Evolutionary conservation across 1,140 invertebrate species (phyloP).

Genomic region (Apocrypta bakeri): DNA sequence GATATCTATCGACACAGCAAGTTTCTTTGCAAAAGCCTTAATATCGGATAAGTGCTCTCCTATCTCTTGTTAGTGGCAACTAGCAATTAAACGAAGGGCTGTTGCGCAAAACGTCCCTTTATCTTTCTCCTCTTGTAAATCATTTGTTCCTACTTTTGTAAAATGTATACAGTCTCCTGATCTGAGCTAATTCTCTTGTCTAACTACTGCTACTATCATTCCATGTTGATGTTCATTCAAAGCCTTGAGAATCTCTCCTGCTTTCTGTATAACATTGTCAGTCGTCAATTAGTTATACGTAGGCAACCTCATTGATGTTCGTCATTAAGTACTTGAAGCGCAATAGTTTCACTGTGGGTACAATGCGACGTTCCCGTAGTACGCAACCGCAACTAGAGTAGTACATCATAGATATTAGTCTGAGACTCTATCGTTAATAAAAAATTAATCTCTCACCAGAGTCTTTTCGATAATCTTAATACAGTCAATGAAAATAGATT

Average conservation of each 20-base stretch:
- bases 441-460: too few relatives aligned
- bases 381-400: too few relatives aligned
- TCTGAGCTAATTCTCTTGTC: neutral
- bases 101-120: constrained; percentile 65
- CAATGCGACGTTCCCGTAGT: too few relatives aligned
- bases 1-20: neutral
- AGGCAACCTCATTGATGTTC: too few relatives aligned
- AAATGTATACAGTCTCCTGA: neutral
- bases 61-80: constrained; percentile 67
- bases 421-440: too few relatives aligned
- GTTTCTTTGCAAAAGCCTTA: constrained; percentile 27
- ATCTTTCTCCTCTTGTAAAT: constrained; percentile 5
- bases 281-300: neutral
- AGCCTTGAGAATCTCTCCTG: too few relatives aligned
- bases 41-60: constrained; percentile 63
- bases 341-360: too few relatives aligned
- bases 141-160: neutral
- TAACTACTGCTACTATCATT: neutral
- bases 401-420: too few relatives aligned
- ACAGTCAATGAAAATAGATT: too few relatives aligned
- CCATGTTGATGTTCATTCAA: neutral
- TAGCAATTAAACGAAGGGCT: constrained; percentile 69
- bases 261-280: neutral
- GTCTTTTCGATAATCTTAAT: too few relatives aligned
- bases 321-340: too few relatives aligned